Conservation (phyloP, 2,113 vertebrate species). For the Eubucco bourcierii region DNA sequence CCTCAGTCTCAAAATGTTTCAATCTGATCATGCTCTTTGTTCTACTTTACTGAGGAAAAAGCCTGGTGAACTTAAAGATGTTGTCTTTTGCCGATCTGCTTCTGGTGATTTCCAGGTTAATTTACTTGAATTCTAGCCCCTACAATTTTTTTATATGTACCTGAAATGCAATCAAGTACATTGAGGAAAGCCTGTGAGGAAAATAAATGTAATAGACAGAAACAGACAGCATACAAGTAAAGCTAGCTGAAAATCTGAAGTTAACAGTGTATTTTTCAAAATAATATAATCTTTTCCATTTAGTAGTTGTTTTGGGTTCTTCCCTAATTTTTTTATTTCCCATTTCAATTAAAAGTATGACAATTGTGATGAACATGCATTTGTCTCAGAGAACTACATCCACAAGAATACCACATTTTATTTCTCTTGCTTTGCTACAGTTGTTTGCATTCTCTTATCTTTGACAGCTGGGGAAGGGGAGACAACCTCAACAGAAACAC, state of each 20-base stretch:
- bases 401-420: not conserved
- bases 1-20: no score
- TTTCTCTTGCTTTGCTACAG: not conserved
- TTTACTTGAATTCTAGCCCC: not conserved
- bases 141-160: not conserved
- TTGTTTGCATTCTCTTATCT: not conserved
- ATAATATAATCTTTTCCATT: not conserved
- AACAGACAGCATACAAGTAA: not conserved
- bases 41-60: not conserved
- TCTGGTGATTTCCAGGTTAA: not conserved
- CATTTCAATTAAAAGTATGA: not conserved
- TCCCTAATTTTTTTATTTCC: not conserved
- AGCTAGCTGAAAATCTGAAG: not conserved
- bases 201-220: not conserved
- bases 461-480: not conserved
- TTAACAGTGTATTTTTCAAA: not conserved
- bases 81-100: not conserved
- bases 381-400: not conserved
- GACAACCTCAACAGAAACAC: not conserved
- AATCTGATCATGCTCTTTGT: not conserved
- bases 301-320: not conserved
- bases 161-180: not conserved
- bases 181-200: not conserved
- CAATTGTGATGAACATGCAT: not conserved
- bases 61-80: not conserved